Evolutionary conservation across 2,797 vertebrate species (phyloP), one percentile per base, ranked within the genome.

Genomic region (Mormyrops attenuatus): DNA sequence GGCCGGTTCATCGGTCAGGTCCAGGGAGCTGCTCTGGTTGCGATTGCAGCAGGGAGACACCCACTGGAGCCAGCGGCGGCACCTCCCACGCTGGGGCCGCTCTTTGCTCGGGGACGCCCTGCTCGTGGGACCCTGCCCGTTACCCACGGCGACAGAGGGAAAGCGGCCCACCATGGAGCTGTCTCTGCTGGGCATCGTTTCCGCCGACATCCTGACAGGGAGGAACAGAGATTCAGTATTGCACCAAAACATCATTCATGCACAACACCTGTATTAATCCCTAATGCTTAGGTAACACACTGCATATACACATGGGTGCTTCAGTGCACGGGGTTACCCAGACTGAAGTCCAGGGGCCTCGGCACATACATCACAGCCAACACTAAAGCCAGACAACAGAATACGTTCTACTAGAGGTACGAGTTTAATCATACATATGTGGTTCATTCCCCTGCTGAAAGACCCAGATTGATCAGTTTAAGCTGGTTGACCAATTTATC

Each of bases 41-140:
- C 93, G 94, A 52, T 92, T 94, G 92, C 95, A 96, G 91, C 96
- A 96, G 0, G 95, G 94, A 20, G 94, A 96, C 85, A 93, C 92
- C 92, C 94, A 96, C 85, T 86, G 92, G 55, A 96, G 91, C 95
- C 94, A 96, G 41, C 93, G 82, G 3, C 92, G 90, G 49, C 95
- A 96, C 55, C 15, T 17, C 34, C 90, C 90, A 4, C 94, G 93
- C 88, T 89, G 93, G 85, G 92, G 93, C 87, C 92, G 53, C 88
- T 93, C 91, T 80, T 91, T 94, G 3, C 95, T 91, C 0, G 38
- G 93, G 50, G 95, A 93, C 26, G 91, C 88, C 38, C 26, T 50
- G 26, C 22, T 50, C 17, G 30, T 4, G 26, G 15, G 30, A 0
- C 77, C 41, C 20, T 94, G 77, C 77, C 94, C 93, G 30, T 95